phyloP scores from a whole-genome alignment of 37 sponge, comb jelly and placozoan species.

The Petrosia ficiformis region DNA sequence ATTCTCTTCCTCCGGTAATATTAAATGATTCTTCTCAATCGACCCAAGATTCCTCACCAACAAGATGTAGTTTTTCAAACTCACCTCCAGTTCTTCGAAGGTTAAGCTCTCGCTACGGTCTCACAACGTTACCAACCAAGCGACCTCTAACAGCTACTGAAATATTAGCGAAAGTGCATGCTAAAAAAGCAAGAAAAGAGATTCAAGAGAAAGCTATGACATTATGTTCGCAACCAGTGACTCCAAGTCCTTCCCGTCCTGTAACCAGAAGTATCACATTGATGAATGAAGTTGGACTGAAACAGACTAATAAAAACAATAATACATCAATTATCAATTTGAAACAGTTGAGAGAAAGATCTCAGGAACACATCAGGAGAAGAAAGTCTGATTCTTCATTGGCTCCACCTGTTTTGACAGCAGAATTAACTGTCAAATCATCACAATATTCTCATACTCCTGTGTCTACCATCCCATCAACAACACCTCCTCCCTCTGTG shows the following conservation, averaged over 20 bases:
- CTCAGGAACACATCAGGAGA: background rate
- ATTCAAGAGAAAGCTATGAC: background rate
- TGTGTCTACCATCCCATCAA: too few species aligned
- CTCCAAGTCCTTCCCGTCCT: too few species aligned
- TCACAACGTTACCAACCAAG: background rate
- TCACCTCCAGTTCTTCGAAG: background rate
- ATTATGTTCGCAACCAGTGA: too few species aligned
- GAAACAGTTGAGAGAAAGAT: background rate
- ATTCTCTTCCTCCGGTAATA: too few species aligned
- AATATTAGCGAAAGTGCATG: conserved; percentile 30
- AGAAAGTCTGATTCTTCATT: background rate
- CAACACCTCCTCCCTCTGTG: background rate
- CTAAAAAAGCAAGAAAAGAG: conserved; percentile 5
- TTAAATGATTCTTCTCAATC: too few species aligned
- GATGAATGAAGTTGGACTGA: too few species aligned
- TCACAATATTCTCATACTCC: too few species aligned
- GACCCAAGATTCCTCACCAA: too few species aligned
- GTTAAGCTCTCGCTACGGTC: background rate
- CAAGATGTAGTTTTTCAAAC: too few species aligned
- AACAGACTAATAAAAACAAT: too few species aligned
- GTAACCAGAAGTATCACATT: too few species aligned
- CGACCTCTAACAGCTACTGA: conserved; percentile 27
- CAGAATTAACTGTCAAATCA: background rate
- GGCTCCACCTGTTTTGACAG: background rate
- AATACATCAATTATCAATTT: too few species aligned